Evolutionary conservation across 2,888 invertebrate genomes (phyloP).

Genomic region (Aphrophora alni): DNA sequence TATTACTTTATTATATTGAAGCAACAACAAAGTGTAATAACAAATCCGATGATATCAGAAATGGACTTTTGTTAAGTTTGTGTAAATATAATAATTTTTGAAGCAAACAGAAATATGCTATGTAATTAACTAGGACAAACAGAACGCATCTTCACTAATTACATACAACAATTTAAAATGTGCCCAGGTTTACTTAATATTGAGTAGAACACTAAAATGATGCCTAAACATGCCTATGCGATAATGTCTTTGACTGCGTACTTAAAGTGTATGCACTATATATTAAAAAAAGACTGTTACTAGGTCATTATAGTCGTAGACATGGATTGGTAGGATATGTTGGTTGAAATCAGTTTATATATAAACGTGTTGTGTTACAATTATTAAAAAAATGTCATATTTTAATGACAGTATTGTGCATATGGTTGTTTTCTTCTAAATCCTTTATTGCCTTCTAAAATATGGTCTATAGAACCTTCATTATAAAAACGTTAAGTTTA

Average conservation of each 20-base stretch:
- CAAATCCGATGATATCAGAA: too few species aligned
- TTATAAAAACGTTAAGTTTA: too few species aligned
- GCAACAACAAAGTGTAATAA: too few species aligned
- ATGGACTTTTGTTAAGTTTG: too few species aligned
- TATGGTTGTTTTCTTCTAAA: background rate
- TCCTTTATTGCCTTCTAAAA: background rate
- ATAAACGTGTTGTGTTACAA: background rate
- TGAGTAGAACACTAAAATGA: background rate
- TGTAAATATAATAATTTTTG: too few species aligned
- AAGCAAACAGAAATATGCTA: too few species aligned
- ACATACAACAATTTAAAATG: background rate
- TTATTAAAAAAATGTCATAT: background rate
- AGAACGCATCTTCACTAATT: background rate
- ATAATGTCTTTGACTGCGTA: background rate
- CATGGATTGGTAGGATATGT: background rate
- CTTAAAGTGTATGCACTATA: background rate
- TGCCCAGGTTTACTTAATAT: background rate
- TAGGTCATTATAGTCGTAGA: background rate
- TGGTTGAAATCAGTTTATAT: background rate
- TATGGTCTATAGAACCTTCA: too few species aligned
- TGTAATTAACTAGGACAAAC: too few species aligned
- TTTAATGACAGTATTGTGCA: background rate
- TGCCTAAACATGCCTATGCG: slow-evolving; percentile 2
- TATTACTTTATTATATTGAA: too few species aligned
- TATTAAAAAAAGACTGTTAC: background rate